Evolutionary conservation across 2,797 vertebrate genomes (phyloP).

Genomic region (Onychomys leucogaster): DNA sequence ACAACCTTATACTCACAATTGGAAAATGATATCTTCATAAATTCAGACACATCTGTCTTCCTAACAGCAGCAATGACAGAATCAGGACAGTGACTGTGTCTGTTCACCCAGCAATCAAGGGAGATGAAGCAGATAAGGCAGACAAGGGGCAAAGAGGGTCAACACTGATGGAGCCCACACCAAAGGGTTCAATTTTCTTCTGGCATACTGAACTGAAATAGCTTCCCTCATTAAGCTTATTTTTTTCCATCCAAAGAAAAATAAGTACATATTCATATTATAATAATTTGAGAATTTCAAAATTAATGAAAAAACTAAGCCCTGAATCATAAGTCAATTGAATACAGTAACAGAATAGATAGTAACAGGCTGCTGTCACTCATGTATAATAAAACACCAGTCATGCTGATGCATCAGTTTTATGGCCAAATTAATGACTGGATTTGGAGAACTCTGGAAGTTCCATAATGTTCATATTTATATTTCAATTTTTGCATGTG

Average conservation of each 20-base stretch:
- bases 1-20: constrained; percentile 26
- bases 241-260: constrained; percentile 48
- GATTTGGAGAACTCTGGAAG: constrained; percentile 53
- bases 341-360: constrained; percentile 3
- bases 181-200: neutral
- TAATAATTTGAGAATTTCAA: constrained; percentile 75
- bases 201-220: neutral
- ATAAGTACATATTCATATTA: constrained; percentile 58
- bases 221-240: constrained; percentile 48
- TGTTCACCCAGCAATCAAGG: neutral
- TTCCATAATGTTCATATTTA: constrained; percentile 45
- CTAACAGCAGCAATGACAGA: neutral
- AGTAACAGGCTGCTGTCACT: constrained; percentile 69
- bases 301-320: constrained; percentile 81
- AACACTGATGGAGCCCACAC: neutral
- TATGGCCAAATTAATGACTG: constrained; percentile 47
- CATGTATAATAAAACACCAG: constrained; percentile 75
- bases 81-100: neutral
- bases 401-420: constrained; percentile 58
- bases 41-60: constrained; percentile 38
- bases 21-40: neutral
- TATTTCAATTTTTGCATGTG: constrained; percentile 22
- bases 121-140: neutral
- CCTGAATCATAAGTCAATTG: constrained; percentile 65
- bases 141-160: neutral